Percentiles rank a stretch among this genome's conserved stretches.
These are phyloP conservation scores for Pseudochirops cupreus DNA, from an alignment of 2,797 vertebrate genomes.

Conservation along the genomic window DNA sequence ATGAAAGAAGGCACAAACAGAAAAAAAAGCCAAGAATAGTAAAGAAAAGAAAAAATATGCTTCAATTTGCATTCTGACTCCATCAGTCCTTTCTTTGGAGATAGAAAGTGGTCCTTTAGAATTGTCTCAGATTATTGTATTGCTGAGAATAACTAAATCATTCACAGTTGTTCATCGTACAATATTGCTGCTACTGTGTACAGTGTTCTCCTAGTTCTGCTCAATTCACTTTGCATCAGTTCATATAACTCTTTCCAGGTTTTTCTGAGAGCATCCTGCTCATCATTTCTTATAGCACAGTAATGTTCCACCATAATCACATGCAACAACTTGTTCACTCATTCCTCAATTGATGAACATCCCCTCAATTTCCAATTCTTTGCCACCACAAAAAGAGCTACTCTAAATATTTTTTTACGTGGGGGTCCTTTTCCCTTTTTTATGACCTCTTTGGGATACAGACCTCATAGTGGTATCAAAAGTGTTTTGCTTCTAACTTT, in stretches of 20 bases:
- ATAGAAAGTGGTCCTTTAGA: background rate
- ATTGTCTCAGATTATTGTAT: background rate
- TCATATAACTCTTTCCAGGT: background rate
- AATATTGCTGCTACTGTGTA: background rate
- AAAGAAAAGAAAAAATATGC: background rate
- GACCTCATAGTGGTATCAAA: too few species aligned
- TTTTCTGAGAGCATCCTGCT: background rate
- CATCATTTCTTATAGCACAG: background rate
- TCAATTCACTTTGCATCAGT: background rate
- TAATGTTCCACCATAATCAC: background rate
- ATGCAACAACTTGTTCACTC: background rate
- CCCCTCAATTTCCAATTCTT: background rate
- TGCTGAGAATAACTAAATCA: background rate
- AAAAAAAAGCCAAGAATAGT: background rate
- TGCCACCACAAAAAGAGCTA: background rate
- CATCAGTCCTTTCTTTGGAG: background rate
- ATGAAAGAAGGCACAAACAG: background rate
- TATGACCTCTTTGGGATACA: too few species aligned
- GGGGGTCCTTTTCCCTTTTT: too few species aligned
- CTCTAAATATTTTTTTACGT: too few species aligned
- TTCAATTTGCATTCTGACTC: background rate
- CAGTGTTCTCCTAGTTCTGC: background rate
- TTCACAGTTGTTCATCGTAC: background rate
- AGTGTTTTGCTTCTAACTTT: too few species aligned
- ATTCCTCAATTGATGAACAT: background rate